Base-by-base conservation (phyloP, 2,888 invertebrate genomes). In the Pachydiplax longipennis region DNA sequence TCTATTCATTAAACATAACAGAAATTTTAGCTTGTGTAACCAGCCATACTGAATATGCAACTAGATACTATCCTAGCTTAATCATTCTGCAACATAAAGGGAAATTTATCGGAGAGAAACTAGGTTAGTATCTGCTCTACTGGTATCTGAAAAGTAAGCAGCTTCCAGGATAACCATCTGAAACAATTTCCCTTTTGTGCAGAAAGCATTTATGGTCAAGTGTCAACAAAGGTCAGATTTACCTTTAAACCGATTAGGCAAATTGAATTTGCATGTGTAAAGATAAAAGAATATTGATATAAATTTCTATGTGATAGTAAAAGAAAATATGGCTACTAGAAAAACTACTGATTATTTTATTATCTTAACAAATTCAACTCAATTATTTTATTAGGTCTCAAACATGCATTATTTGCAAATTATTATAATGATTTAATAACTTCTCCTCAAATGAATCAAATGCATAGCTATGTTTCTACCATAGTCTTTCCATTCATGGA, bases 111-210 rank as follows among this genome's bases (percentile, higher is more conserved):
- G 44, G 53, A 90, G 90, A 81, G 90, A 91, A 91, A 65, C 73
- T 80, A 61, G 65, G 48, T 87, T 53, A 44, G 90, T 48, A 65
- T 61, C 91, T 65, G 81, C 90, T 90, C 81, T 53, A 83, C 31
- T 81, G 81, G 91, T 40, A 90, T 81, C 90, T 90, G 91, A 90
- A 91, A 73, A 81, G 73, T 73, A 91, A 81, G 81, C 40, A 90
- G 44, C 80, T 81, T 58, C 90, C 83, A 90, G 91, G 91, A 82
- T 65, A 80, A 82, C 37, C 40, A 58, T 81, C 92, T 92, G 92
- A 91, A 92, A 92, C 90, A 92, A 91, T 91, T 92, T 92, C 91
- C 91, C 92, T 91, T 91, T 91, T 90, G 80, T 90, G 53, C 73
- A 82, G 82, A 91, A 80, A 53, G 58, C 31, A 40, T 87, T 22